Evolutionary conservation across 2,888 invertebrate genomes (phyloP).

Genomic region (Formica aserva): DNA sequence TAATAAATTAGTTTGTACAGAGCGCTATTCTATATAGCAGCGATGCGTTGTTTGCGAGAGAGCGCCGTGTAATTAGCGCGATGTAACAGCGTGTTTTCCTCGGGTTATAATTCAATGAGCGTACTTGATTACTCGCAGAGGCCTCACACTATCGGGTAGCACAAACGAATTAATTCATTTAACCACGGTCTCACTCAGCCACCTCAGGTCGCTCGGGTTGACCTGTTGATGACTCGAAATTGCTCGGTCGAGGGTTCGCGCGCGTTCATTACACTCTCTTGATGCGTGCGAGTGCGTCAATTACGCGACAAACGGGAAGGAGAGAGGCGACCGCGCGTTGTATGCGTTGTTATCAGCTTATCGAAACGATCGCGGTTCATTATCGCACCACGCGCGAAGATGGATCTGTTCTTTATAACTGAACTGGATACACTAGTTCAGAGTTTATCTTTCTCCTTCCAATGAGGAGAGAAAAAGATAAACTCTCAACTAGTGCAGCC

Average conservation of each 20-base stretch:
- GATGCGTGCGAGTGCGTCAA: neutral
- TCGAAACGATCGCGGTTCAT: neutral
- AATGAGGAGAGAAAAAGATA: too few relatives aligned
- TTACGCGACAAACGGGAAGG: constrained; percentile 18
- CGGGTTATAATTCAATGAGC: constrained; percentile 36
- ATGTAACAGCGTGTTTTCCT: neutral
- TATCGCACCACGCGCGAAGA: neutral
- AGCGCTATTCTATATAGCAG: neutral
- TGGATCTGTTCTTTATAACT: too few relatives aligned
- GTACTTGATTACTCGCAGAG: constrained; percentile 16
- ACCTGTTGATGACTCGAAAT: constrained; percentile 79
- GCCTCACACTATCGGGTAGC: neutral
- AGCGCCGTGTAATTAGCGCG: constrained; percentile 5
- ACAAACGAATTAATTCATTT: constrained; percentile 77
- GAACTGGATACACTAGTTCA: too few relatives aligned
- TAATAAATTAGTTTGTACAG: neutral
- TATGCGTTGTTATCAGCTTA: constrained; percentile 14
- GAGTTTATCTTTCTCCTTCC: too few relatives aligned
- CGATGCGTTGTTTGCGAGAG: neutral
- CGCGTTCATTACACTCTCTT: constrained; percentile 44
- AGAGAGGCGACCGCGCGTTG: neutral
- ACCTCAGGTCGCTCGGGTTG: constrained; percentile 75
- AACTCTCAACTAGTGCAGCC: too few relatives aligned
- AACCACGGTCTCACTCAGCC: constrained; percentile 64
- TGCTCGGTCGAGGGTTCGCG: constrained; percentile 65